These are phyloP conservation scores for Epistrophe grossulariae DNA, from an alignment of 2,888 invertebrate species.

Conservation along the genomic window DNA sequence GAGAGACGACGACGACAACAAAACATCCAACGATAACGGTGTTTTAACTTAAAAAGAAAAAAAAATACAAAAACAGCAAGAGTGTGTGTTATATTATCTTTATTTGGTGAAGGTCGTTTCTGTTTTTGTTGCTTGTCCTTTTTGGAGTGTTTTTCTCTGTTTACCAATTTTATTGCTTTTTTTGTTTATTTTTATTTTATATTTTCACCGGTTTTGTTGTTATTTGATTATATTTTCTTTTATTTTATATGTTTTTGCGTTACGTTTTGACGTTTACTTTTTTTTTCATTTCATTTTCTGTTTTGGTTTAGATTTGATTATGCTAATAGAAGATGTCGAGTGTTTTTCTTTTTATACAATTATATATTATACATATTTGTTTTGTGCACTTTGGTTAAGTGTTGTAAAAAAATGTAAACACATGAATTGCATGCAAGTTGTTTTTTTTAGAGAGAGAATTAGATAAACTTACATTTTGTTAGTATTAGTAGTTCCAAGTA, in stretches of 20 bases:
- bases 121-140: constrained; percentile 75
- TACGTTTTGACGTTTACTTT: constrained; percentile 52
- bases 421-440: too few species aligned
- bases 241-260: constrained; percentile 40
- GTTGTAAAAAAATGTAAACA: neutral
- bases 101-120: constrained; percentile 75
- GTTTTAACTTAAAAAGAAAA: constrained; percentile 7
- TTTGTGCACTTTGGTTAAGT: constrained; percentile 8
- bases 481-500: too few species aligned
- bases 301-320: constrained; percentile 68
- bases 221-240: constrained; percentile 22
- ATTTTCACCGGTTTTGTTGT: constrained; percentile 23
- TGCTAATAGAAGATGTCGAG: constrained; percentile 63
- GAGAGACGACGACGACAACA: constrained; percentile 35
- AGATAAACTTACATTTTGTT: too few species aligned
- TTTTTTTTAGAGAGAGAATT: too few species aligned
- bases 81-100: constrained; percentile 46
- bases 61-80: constrained; percentile 23
- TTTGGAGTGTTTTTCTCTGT: constrained; percentile 70
- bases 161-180: constrained; percentile 56
- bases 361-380: neutral
- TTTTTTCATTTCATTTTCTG: constrained; percentile 36
- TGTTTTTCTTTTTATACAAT: neutral
- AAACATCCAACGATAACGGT: constrained; percentile 39
- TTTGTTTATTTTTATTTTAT: constrained; percentile 42